Evolutionary conservation across 2,797 vertebrate genomes (phyloP), one percentile per base, ranked within the genome.

Genomic region (Phyllotis vaccarum): DNA sequence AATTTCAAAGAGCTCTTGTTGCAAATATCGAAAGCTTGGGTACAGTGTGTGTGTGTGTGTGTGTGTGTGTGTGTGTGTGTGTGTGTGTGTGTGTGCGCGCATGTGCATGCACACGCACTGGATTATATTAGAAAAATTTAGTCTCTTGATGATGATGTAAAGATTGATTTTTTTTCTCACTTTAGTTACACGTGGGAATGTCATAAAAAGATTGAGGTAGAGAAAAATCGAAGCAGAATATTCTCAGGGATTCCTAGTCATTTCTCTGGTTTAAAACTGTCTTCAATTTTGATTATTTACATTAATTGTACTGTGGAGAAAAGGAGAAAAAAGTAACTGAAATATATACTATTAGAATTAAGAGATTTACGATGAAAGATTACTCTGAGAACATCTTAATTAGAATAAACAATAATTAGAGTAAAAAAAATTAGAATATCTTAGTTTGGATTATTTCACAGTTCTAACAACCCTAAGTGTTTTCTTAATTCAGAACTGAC

Each of bases 401-500:
- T 49, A 49, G 46, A 49, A 49, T 49, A 49, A 49, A 49, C 46
- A 49, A 49, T 49, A 49, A 49, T 49, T 5, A 9, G 9, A 49
- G 9, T 49, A 49, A 49, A 49, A 49, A 49, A 49, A 37, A 80
- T 64, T 6, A 92, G 58, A 87, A 16, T 79, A 56, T 68, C n/a
- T 90, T 46, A 52, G 2, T 31, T 93, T 89, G 92, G 37, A 29
- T 49, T 95, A 87, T 85, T 37, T 94, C 34, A 70, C 74, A 40
- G 49, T 27, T 75, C 21, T 43, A 89, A 31, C 83, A 91, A 64
- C 85, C 14, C 40, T 52, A 89, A 64, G 6, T 46, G 74, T 62
- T 92, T 72, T 81, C 92, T 76, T 96, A 97, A 88, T 68, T 58
- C 75, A 89, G 43, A 17, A 1, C 92, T 34, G 90, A 16, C 70